These are phyloP conservation scores for Fragum whitleyi DNA, from an alignment of 2,888 invertebrate species.

Conservation along the genomic window DNA sequence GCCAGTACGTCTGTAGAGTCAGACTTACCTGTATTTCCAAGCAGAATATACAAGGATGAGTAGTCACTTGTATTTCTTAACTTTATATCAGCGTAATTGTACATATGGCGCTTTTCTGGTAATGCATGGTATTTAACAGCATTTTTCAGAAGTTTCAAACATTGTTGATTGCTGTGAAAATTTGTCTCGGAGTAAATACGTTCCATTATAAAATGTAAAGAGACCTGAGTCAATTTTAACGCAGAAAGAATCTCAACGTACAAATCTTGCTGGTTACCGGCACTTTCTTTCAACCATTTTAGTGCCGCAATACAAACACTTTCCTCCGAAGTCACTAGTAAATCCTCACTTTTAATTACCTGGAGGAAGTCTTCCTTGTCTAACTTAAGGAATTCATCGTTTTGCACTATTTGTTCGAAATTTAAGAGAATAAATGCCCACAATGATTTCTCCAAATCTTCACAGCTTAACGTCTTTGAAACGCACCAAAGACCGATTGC, in stretches of 20 bases:
- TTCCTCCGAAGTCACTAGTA: conserved; percentile 57
- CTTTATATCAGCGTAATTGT: conserved; percentile 26
- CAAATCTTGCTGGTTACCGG: conserved; percentile 29
- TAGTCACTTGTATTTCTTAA: conserved; percentile 39
- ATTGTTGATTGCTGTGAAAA: conserved; percentile 46
- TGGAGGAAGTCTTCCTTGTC: conserved; percentile 59
- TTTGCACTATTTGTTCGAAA: conserved; percentile 54
- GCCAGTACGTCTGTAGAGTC: conserved; percentile 57
- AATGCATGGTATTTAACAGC: conserved; percentile 66
- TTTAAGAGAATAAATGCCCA: conserved; percentile 46
- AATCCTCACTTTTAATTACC: conserved; percentile 56
- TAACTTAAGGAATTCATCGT: conserved; percentile 59
- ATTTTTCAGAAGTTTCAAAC: conserved; percentile 51
- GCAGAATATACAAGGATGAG: conserved; percentile 46
- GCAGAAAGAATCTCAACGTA: conserved; percentile 48
- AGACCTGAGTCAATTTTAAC: conserved; percentile 56
- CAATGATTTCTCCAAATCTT: conserved; percentile 38
- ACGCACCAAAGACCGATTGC: conserved; percentile 63
- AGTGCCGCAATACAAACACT: conserved; percentile 56
- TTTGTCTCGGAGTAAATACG: conserved; percentile 56
- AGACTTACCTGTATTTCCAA: conserved; percentile 49
- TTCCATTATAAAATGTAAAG: conserved; percentile 63
- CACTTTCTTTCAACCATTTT: conserved; percentile 56
- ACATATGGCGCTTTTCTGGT: conserved; percentile 60
- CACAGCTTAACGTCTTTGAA: conserved; percentile 42